A percentile compares a stretch with the other conserved stretches of the same genome.
Evolutionary conservation across 2,888 invertebrate species (phyloP).

Genomic region (Ochlodes sylvanus): DNA sequence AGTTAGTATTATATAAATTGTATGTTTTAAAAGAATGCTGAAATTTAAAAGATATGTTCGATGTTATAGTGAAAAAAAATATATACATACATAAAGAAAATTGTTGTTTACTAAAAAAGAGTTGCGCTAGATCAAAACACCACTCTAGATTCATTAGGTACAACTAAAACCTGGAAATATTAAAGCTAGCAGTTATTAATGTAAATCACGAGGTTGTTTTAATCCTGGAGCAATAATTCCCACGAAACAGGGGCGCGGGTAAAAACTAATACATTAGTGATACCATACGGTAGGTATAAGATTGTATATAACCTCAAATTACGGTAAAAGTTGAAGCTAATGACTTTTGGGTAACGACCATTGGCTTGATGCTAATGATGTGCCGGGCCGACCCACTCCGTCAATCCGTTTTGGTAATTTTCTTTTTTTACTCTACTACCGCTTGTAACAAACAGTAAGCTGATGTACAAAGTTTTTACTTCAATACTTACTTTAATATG

Average conservation of each 20-base stretch:
- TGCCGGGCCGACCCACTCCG: slow-evolving; percentile 75
- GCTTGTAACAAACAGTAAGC: slow-evolving; percentile 56
- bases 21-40: too few relatives aligned
- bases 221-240: slow-evolving; percentile 18
- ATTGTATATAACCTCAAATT: slow-evolving; percentile 67
- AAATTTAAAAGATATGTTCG: too few relatives aligned
- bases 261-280: slow-evolving; percentile 37
- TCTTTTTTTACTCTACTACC: slow-evolving; percentile 67
- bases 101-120: too few relatives aligned
- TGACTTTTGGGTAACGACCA: slow-evolving; percentile 84
- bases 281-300: slow-evolving; percentile 26
- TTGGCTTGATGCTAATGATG: slow-evolving; percentile 80
- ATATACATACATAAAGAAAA: too few relatives aligned
- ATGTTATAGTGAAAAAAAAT: too few relatives aligned
- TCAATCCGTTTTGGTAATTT: slow-evolving; percentile 78
- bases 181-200: background rate
- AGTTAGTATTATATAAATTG: too few relatives aligned
- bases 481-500: background rate
- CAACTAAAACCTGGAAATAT: slow-evolving; percentile 5
- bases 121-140: too few relatives aligned
- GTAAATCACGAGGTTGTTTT: background rate
- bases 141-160: background rate
- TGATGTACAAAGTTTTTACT: slow-evolving; percentile 28
- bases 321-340: slow-evolving; percentile 82
- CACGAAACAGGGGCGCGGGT: slow-evolving; percentile 28